Base-by-base conservation (phyloP, 37 sponge, comb jelly and placozoan species). In the Geodia barretti region DNA sequence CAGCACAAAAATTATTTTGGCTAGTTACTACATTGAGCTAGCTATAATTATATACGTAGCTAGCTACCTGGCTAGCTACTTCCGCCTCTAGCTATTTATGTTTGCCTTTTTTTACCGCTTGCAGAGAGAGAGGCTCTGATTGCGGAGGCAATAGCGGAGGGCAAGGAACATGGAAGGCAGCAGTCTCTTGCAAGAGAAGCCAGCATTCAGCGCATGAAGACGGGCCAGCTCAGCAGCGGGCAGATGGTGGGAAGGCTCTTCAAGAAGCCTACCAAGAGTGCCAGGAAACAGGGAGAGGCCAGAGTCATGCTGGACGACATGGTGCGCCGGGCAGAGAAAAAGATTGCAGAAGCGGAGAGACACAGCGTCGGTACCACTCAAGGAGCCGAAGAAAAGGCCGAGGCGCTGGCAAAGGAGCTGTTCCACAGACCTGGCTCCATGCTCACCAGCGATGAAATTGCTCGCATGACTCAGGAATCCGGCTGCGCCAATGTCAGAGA, bases 391-490 rank as follows among this genome's bases (percentile, higher is more conserved):
- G 82, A 43, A 69, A 87, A 62, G 72, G 88, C 82, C 1, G 82
- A 81, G 19, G 74, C 70, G 1, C 65, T 87, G 35, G 88, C 88
- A 17, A 60, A 87, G 32, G 76, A 71, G 64, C 33, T 79, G 33
- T 68, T 81, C 73, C 88, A 87, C 54, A 72, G n/a, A 4, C 82
- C 88, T 14, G 88, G 88, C 36, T 30, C 78, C 32, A 29, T 76
- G 40, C 82, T 87, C 24, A 76, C 76, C 1, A 29, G 74, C 7
- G 37, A 76, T 30, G 88, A 87, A 40, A 60, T 81, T 0, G 82
- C 77, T n/a, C 70, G 35, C 4, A 76, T 81, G 36, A 60, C 61
- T 41, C 43, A 67, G 41, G 88, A 81, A 60, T 59, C 30, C 61
- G 85, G 64, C 1, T 64, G 76, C 7, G 41, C 1, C 25, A 33